phyloP scores from a whole-genome alignment of 1,140 invertebrate species.

The Muscidifurax raptorellus region DNA sequence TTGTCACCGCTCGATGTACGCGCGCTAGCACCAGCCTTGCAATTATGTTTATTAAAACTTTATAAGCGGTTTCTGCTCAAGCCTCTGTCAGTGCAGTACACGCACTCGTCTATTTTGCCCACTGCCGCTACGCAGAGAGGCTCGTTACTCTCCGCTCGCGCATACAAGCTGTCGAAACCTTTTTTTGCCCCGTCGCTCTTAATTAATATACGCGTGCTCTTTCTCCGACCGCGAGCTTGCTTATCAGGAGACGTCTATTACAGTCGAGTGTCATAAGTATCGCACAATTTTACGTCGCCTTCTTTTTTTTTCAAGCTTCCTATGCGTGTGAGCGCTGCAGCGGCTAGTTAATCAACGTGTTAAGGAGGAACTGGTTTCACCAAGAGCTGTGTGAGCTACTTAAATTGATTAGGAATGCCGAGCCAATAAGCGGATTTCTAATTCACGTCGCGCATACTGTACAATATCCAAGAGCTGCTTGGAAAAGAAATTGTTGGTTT shows the following conservation, averaged over 20 bases:
- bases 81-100: not conserved
- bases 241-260: constrained; percentile 29
- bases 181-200: constrained; percentile 37
- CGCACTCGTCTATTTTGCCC: not conserved
- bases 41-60: constrained; percentile 42
- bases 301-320: not conserved
- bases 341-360: constrained; percentile 26
- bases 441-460: not conserved
- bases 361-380: constrained; percentile 31
- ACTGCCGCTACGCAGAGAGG: too few relatives aligned
- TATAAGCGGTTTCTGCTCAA: constrained; percentile 1
- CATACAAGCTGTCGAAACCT: not conserved
- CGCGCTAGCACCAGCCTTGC: not conserved
- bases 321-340: not conserved
- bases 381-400: not conserved
- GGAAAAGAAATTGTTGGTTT: constrained; percentile 26
- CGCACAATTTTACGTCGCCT: constrained; percentile 18
- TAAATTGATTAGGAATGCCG: constrained; percentile 31
- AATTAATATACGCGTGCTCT: constrained; percentile 24
- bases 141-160: not conserved
- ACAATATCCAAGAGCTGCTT: too few relatives aligned
- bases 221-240: not conserved
- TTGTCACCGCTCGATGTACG: constrained; percentile 27
- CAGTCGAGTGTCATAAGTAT: constrained; percentile 33
- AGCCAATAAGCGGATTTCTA: not conserved